A percentile compares a stretch with the other conserved stretches of the same genome.
These are phyloP conservation scores for Lepidurus packardi DNA, from an alignment of 1,140 invertebrate species.

Conservation along the genomic window DNA sequence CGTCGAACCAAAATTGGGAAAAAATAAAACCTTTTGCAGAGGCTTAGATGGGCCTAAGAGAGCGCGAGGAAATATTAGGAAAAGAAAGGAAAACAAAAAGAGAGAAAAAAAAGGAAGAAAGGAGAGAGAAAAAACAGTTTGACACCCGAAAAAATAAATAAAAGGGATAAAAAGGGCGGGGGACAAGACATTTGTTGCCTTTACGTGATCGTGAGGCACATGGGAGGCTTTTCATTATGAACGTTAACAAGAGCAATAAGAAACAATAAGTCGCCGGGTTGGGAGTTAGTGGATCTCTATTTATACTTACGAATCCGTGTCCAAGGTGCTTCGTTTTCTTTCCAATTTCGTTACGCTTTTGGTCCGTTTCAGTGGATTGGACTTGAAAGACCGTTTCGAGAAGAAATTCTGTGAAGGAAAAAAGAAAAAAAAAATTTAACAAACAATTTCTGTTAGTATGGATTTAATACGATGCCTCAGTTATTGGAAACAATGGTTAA, in stretches of 20 bases:
- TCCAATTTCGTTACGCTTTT: constrained; percentile 88
- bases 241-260: constrained; percentile 16
- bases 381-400: constrained; percentile 78
- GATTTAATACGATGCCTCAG: too few relatives aligned
- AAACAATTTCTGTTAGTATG: not conserved
- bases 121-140: not conserved
- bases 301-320: constrained; percentile 48
- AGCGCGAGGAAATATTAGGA: too few relatives aligned
- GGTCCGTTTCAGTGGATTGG: constrained; percentile 80
- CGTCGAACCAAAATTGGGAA: too few relatives aligned
- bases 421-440: not conserved
- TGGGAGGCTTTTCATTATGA: constrained; percentile 12
- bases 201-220: not conserved
- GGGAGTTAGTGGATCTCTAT: not conserved
- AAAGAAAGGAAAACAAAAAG: not conserved
- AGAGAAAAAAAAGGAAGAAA: not conserved
- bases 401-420: constrained; percentile 68
- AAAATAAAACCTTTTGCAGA: too few relatives aligned
- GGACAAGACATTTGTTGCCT: constrained; percentile 18
- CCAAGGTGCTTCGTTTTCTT: constrained; percentile 57
- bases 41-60: too few relatives aligned
- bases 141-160: not conserved
- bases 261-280: not conserved
- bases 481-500: not conserved
- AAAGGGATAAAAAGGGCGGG: not conserved